A percentile compares a stretch with the other conserved stretches of the same genome.
Evolutionary conservation across 1,140 invertebrate species (phyloP).

Genomic region (Aphis gossypii): DNA sequence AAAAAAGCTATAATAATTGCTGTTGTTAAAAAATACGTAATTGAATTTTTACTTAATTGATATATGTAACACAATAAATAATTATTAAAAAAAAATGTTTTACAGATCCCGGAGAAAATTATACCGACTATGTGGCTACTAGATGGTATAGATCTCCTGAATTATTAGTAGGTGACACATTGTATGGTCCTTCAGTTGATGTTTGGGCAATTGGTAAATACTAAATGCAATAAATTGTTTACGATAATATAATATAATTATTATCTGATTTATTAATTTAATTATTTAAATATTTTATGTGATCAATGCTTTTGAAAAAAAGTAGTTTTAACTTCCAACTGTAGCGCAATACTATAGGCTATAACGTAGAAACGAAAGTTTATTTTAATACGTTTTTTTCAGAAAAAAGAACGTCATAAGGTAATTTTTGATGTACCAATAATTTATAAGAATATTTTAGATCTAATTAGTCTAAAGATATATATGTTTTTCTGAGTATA

Average conservation of each 20-base stretch:
- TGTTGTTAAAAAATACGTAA: background rate
- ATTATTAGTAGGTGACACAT: slow-evolving; percentile 94
- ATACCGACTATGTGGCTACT: slow-evolving; percentile 99
- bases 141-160: slow-evolving; percentile 98
- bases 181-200: slow-evolving; percentile 96
- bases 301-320: background rate
- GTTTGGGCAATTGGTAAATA: slow-evolving; percentile 89
- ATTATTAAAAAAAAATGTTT: slow-evolving; percentile 33
- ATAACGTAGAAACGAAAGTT: background rate
- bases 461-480: background rate
- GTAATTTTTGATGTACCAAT: background rate
- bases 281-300: background rate
- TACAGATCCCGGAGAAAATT: slow-evolving; percentile 89
- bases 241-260: background rate
- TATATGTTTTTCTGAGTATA: too few relatives aligned
- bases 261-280: background rate
- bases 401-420: background rate
- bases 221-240: background rate
- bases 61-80: background rate
- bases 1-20: too few relatives aligned
- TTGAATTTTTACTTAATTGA: background rate
- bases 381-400: background rate
- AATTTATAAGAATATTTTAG: background rate
- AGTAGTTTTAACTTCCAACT: background rate
- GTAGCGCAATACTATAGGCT: background rate